These are phyloP conservation scores for Orthochromis indermauri DNA, from an alignment of 2,113 vertebrate genomes.

Conservation along the genomic window DNA sequence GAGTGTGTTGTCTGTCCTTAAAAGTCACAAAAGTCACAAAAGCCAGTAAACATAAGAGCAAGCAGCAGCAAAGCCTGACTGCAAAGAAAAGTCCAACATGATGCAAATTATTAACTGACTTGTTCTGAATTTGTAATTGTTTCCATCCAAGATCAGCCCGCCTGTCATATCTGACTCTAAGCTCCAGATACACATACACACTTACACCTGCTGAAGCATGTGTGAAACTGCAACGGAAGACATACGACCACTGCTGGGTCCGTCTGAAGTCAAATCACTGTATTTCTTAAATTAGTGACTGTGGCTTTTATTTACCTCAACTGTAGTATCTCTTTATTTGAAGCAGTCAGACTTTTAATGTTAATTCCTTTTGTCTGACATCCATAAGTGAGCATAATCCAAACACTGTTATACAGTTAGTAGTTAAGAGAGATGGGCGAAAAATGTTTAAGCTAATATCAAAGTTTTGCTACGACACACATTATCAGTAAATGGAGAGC, in stretches of 20 bases:
- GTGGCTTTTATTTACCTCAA: background rate
- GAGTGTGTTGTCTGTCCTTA: background rate
- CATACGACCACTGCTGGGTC: background rate
- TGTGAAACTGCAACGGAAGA: background rate
- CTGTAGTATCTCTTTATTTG: background rate
- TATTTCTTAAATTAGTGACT: background rate
- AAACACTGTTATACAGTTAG: background rate
- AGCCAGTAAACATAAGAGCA: background rate
- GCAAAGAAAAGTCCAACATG: background rate
- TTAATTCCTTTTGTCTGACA: background rate
- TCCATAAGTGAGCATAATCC: background rate
- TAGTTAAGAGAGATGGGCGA: background rate
- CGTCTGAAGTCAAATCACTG: background rate
- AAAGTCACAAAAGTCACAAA: background rate
- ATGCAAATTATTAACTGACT: background rate
- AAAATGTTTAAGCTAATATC: background rate
- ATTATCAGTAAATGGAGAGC: background rate
- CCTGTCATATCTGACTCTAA: background rate
- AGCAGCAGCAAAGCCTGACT: background rate
- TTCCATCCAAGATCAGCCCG: background rate
- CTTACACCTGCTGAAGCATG: background rate
- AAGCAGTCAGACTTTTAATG: background rate
- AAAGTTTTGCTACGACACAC: background rate
- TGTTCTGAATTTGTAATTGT: background rate
- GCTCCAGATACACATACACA: background rate